Evolutionary conservation across 2,113 vertebrate genomes (phyloP), one percentile per base, ranked within the genome.

Genomic region (Geothlypis trichas): DNA sequence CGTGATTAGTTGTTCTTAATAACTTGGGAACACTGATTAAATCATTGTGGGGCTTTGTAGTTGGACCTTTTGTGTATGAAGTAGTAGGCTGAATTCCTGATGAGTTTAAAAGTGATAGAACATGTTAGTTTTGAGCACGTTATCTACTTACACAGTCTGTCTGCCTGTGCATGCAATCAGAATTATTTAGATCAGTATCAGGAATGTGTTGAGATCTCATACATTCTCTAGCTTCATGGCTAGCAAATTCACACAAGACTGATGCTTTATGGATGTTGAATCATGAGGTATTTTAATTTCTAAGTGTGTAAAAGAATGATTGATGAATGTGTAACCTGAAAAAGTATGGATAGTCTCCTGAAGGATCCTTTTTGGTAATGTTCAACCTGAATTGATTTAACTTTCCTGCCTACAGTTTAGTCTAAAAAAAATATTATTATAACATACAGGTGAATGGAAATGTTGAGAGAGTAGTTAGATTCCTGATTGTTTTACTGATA

Each of bases 101-200:
- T 89, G 77, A 76, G 41, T 82, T 87, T 68, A 52, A n/a, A 95
- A 95, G 69, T 89, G 80, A 78, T 91, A 92, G 71, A 95, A 72
- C 69, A 22, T 39, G 35, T 59, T 95, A 92, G 81, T 92, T 92
- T 89, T 84, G 47, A 77, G 52, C 42, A 58, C 62, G 93, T 87
- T 94, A 28, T 87, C 77, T 94, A 5, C 69, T 93, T 96, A 65
- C 6, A 7, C 72, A 92, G 88, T 83, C 78, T 95, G 1, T 91
- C 73, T 96, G 91, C 77, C 68, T 73, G 8, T 89, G 37, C 84
- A 37, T 89, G 80, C 68, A 75, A 44, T 93, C 84, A 71, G n/a
- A 89, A 93, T 92, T 94, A 90, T 96, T 95, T 87, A 94, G 52
- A 93, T 95, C 41, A 54, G 69, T 55, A 75, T 91, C 66, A 88